Base-by-base conservation (phyloP, 2,888 invertebrate genomes). In the Reticulitermes lucifugus region DNA sequence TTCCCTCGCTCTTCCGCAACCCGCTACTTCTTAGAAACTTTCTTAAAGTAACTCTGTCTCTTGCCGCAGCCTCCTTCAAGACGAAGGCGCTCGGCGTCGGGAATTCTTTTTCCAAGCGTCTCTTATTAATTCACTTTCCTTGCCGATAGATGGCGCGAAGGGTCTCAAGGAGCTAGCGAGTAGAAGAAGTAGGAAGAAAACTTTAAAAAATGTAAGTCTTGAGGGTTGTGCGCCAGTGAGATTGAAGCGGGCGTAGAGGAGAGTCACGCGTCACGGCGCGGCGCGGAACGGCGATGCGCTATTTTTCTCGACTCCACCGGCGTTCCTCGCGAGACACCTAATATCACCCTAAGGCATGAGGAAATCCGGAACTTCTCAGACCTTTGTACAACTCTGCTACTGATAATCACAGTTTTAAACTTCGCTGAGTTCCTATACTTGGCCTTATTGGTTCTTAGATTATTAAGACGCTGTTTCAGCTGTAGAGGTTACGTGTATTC, bases 61-160 rank as follows among this genome's bases (percentile, higher is more conserved):
- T 81, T 80, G 86, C 83, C 85, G 86, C 85, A 77, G 41, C 79
- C 55, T 55, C 77, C 83, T 60, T 60, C 83, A 86, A 86, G 86
- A 86, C 85, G 85, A 75, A 84, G 84, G 85, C 87, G 87, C 87
- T 83, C 85, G 35, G 55, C 84, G 82, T 65, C 86, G 85, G 86
- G 75, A 83, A 82, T 87, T 87, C 86, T 86, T 87, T 87, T 87
- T 85, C 79, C 85, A 43, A 29, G 73, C 79, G 83, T 84, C 82
- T 84, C 86, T 77, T 84, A 80, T 82, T 85, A 87, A 84, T 80
- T 87, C 85, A 77, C 82, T 82, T 83, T 83, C 84, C 81, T 85
- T 82, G 85, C 86, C 87, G 87, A 86, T 83, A 87, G 87, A 87
- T 87, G 86, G 86, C 86, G 87, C 84, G 82, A 79, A 79, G 83